Conservation (phyloP, 2,888 invertebrate genomes). For the Corythucha ciliata region DNA sequence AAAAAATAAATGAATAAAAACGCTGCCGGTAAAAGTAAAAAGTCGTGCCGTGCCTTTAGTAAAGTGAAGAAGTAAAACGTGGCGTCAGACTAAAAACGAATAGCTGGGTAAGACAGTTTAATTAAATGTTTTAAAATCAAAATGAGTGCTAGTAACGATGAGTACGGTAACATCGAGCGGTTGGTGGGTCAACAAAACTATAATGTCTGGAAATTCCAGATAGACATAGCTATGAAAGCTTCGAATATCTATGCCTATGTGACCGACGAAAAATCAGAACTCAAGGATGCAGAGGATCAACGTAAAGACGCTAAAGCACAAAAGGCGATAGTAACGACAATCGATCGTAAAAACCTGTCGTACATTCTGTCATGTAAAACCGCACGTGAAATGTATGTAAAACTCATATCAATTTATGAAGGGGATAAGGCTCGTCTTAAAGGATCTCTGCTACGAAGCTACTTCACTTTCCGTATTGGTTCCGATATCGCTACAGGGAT, state of each 20-base stretch:
- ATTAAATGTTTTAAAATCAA: too few relatives aligned
- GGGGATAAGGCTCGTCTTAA: conserved; percentile 7
- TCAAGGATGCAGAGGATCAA: neutral
- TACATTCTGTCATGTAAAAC: conserved; percentile 1
- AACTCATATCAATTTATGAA: conserved; percentile 5
- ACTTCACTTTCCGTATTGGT: conserved; percentile 9
- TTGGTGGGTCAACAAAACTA: conserved; percentile 1
- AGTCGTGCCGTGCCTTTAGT: too few relatives aligned
- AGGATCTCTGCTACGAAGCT: conserved; percentile 3
- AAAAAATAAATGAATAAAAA: too few relatives aligned
- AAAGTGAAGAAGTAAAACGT: too few relatives aligned
- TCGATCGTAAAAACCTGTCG: conserved; percentile 3
- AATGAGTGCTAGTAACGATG: conserved; percentile 4
- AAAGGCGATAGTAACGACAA: conserved; percentile 5
- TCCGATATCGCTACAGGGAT: conserved; percentile 4
- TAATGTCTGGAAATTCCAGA: conserved; percentile 9
- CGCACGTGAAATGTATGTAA: neutral
- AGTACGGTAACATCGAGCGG: conserved; percentile 7
- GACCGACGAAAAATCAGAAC: conserved; percentile 2
- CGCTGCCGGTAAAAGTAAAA: too few relatives aligned
- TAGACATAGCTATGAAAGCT: conserved; percentile 3
- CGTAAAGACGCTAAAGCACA: conserved; percentile 1
- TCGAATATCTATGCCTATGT: conserved; percentile 5
- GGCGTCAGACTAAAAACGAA: too few relatives aligned
- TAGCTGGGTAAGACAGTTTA: too few relatives aligned